These are phyloP conservation scores for Portevinia maculata DNA, from an alignment of 2,888 invertebrate genomes.

Conservation along the genomic window DNA sequence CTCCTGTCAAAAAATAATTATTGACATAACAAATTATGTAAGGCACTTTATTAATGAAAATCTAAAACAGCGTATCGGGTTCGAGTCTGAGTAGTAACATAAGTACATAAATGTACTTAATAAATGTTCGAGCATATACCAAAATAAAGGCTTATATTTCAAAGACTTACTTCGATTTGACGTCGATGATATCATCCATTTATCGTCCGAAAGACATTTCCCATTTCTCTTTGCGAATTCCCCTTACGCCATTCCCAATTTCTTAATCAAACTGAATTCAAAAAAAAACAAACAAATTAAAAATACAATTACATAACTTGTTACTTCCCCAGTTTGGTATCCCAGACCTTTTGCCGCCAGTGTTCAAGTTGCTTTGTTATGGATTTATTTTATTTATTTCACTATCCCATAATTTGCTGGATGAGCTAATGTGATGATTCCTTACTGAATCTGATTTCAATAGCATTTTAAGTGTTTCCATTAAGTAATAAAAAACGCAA, in stretches of 20 bases:
- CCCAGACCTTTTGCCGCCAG: constrained; percentile 30
- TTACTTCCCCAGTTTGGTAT: not conserved
- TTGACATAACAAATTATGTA: too few relatives aligned
- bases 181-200: not conserved
- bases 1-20: too few relatives aligned
- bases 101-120: too few relatives aligned
- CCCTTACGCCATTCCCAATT: not conserved
- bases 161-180: not conserved
- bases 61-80: too few relatives aligned
- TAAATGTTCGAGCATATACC: not conserved
- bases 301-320: not conserved
- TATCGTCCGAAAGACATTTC: not conserved
- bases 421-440: not conserved
- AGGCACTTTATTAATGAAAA: too few relatives aligned
- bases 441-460: constrained; percentile 5
- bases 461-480: constrained; percentile 43
- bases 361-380: constrained; percentile 29
- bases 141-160: not conserved
- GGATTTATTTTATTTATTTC: constrained; percentile 21
- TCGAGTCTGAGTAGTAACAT: too few relatives aligned
- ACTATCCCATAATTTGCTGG: not conserved
- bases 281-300: not conserved
- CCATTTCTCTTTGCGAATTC: not conserved
- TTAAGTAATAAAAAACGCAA: constrained; percentile 19
- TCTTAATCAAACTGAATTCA: not conserved